Percentiles rank a stretch among this genome's conserved stretches.
These are phyloP conservation scores for Forbesichthys papilliferus DNA, from an alignment of 2,113 vertebrate species.

Conservation along the genomic window DNA sequence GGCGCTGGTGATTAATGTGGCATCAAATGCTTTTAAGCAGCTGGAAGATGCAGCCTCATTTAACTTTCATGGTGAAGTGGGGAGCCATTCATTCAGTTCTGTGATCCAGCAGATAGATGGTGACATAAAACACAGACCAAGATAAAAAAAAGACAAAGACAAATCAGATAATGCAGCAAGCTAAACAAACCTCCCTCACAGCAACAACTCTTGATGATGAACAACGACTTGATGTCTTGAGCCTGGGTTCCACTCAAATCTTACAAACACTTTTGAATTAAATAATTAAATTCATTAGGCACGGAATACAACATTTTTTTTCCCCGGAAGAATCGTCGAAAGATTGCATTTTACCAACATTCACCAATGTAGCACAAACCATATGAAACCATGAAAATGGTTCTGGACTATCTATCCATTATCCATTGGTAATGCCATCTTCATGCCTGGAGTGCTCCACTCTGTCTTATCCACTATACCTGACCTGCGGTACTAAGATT, in stretches of 20 bases:
- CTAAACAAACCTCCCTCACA: conserved; percentile 10
- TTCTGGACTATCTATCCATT: too few relatives aligned
- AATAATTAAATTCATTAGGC: too few relatives aligned
- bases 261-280: too few relatives aligned
- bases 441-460: too few relatives aligned
- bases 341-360: too few relatives aligned
- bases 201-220: not conserved
- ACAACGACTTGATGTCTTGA: not conserved
- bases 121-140: conserved; percentile 7
- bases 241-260: not conserved
- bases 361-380: too few relatives aligned
- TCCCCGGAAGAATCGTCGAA: too few relatives aligned
- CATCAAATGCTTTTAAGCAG: conserved; percentile 51
- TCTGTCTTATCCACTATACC: too few relatives aligned
- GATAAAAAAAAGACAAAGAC: conserved; percentile 12
- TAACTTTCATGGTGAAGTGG: conserved; percentile 43
- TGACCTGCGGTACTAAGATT: too few relatives aligned
- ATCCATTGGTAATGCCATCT: too few relatives aligned
- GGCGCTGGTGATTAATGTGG: conserved; percentile 46
- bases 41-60: conserved; percentile 45
- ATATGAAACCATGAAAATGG: too few relatives aligned
- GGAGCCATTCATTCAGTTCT: conserved; percentile 48
- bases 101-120: conserved; percentile 40
- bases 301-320: too few relatives aligned
- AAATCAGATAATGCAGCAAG: conserved; percentile 1